Evolutionary conservation across 2,113 vertebrate genomes (phyloP), one percentile per base, ranked within the genome.

Genomic region (Clarias gariepinus): DNA sequence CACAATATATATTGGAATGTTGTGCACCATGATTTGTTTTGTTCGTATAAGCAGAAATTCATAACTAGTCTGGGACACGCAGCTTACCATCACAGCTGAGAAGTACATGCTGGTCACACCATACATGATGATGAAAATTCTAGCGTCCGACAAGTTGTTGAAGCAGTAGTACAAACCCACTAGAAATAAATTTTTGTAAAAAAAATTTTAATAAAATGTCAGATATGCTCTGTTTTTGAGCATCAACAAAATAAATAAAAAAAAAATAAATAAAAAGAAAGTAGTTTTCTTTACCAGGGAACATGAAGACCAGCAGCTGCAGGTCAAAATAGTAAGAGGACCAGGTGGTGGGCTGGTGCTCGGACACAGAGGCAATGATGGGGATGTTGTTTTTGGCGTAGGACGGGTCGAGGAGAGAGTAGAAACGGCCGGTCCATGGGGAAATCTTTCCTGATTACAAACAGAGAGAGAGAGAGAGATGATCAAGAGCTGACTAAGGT

Each of bases 61-160:
- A 36, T 36, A 36, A 36, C 3, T 36, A 36, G 33, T 36, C 33
- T 36, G 33, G 33, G 33, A 36, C 33, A 36, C 33, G 33, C 33
- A 36, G 33, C 95, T 95, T 94, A 99, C 98, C 98, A 99, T 99
- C 71, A 99, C 98, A 53, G 98, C 98, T 0, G 98, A 99, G 94
- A 99, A 99, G 94, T 99, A 99, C 98, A 99, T 99, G 95, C 98
- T 99, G 95, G 98, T 99, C 87, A 99, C 98, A 0, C 98, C 98
- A 0, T 99, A 99, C 98, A 99, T 99, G 94, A 99, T 99, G 95
- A 99, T 99, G 89, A 99, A 99, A 87, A 99, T 99, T 33, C 98
- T 96, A 84, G 98, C 97, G 1, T 99, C 98, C 0, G 98, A 99
- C 82, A 99, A 93, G 94, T 99, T 98, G 91, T 97, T 99, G 92